Conservation (phyloP, 2,888 invertebrate species). For the Pteria penguin region DNA sequence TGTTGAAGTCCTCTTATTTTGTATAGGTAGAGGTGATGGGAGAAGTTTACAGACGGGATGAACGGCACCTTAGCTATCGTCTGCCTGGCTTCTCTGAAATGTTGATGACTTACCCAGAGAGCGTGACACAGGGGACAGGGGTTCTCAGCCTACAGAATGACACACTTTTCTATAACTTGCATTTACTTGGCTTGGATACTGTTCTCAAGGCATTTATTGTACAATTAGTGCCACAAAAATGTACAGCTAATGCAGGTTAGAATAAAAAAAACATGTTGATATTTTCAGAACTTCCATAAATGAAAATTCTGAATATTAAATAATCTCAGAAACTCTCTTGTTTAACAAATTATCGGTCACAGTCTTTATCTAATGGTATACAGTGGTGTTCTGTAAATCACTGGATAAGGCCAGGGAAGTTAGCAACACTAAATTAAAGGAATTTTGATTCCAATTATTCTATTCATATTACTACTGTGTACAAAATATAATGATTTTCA, state of each 20-base stretch:
- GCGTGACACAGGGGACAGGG: constrained; percentile 63
- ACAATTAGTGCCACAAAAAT: constrained; percentile 54
- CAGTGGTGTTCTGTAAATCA: too few relatives aligned
- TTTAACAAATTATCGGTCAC: too few relatives aligned
- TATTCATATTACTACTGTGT: too few relatives aligned
- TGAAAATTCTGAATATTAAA: too few relatives aligned
- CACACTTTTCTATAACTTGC: constrained; percentile 68
- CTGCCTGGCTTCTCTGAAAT: constrained; percentile 66
- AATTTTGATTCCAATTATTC: too few relatives aligned
- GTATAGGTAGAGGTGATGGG: constrained; percentile 63
- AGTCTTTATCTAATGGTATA: too few relatives aligned
- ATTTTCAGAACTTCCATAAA: too few relatives aligned
- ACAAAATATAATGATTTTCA: too few relatives aligned
- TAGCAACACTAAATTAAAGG: too few relatives aligned
- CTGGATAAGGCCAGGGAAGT: too few relatives aligned
- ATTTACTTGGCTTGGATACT: constrained; percentile 60
- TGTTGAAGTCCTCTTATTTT: neutral
- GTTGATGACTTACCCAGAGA: constrained; percentile 67
- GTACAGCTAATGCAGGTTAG: constrained; percentile 55
- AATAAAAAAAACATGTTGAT: too few relatives aligned
- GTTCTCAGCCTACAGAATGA: constrained; percentile 61
- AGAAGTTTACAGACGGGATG: constrained; percentile 61
- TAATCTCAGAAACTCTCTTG: too few relatives aligned
- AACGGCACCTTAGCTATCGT: constrained; percentile 64
- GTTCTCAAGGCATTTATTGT: constrained; percentile 65